Evolutionary conservation across 2,888 invertebrate species (phyloP), one percentile per base, ranked within the genome.

Genomic region (Amphipoea lucens): DNA sequence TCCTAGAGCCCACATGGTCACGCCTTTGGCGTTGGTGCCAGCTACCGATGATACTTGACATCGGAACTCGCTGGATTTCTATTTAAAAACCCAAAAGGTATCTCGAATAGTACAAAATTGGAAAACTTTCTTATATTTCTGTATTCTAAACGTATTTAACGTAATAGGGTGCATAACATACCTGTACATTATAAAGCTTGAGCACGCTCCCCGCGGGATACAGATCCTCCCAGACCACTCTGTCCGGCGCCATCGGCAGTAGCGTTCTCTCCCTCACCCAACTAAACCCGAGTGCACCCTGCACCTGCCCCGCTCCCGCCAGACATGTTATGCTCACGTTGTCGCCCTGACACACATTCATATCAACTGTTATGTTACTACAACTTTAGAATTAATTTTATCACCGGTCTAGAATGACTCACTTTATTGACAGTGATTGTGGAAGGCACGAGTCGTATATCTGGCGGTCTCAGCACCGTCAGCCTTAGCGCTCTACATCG

Each of bases 161-260:
- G 48, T 12, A 14, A 36, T 36, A 23, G 14, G 4, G 48, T 48
- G 48, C 14, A 48, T 48, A 14, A 4, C 48, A 14, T 48, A 98
- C 98, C 97, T 98, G 98, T 67, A 98, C 97, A 89, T 98, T 98
- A 88, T 97, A 98, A 48, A 99, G 97, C 92, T 98, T 98, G 7
- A 99, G 95, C 77, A 99, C 98, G 91, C 98, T 98, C 14, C 99
- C 99, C 77, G 98, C 98, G 0, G 98, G 98, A 92, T 98, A 98
- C 48, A 99, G 96, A 91, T 98, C 98, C 92, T 98, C 98, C 98
- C 98, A 98, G 88, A 98, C 98, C 90, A 98, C 98, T n/a, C 97
- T 97, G 12, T 98, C 98, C 0, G 98, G 98, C 74, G 97, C 97
- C 81, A 98, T 97, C 69, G 98, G 98, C 40, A 99, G 97, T 20